Base-by-base conservation (phyloP, 2,797 vertebrate species). In the Channallabes apus region DNA sequence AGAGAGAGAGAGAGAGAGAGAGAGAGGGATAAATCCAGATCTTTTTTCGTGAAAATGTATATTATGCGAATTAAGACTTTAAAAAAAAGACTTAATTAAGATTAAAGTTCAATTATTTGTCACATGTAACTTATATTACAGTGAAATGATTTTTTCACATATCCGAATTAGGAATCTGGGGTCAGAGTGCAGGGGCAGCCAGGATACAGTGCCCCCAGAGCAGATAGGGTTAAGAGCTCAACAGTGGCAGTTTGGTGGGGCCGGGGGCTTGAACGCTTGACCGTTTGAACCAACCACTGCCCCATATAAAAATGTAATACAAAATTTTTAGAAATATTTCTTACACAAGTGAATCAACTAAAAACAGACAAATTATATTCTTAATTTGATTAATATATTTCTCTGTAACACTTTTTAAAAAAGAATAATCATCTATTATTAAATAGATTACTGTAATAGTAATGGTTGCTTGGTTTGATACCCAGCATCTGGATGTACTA, bases 1-100 rank as follows among this genome's bases (percentile, higher is more conserved):
- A 77, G 35, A 78, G 77, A 77, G 46, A 24, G 62, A 77, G 58
- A 54, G 35, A 64, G 58, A 14, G 82, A 86, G 79, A 62, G 38
- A 38, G 35, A 35, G 35, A 35, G 35, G n/a, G 27, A 41, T 46
- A 29, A n/a, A 80, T 59, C 3, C 32, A 68, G 17, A 68, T 35
- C 29, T 68, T 38, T 18, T 20, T 17, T 17, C 29, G n/a, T 27
- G 14, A n/a, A 65, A 65, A 32, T 32, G 15, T 64, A 64, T 11
- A 11, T 67, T 14, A 67, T 17, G 27, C 15, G 27, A 67, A 27
- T 59, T 51, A 51, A 51, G 46, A 46, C 46, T 46, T 46, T n/a
- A 46, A 46, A 46, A 46, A 9, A 46, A 46, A 51, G 46, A 51
- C 11, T 51, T 46, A 46, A 7, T 46, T 46, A 46, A 11, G 46